A percentile compares a stretch with the other conserved stretches of the same genome.
Conservation (phyloP, 2,113 vertebrate species). For the Dasyurus viverrinus region DNA sequence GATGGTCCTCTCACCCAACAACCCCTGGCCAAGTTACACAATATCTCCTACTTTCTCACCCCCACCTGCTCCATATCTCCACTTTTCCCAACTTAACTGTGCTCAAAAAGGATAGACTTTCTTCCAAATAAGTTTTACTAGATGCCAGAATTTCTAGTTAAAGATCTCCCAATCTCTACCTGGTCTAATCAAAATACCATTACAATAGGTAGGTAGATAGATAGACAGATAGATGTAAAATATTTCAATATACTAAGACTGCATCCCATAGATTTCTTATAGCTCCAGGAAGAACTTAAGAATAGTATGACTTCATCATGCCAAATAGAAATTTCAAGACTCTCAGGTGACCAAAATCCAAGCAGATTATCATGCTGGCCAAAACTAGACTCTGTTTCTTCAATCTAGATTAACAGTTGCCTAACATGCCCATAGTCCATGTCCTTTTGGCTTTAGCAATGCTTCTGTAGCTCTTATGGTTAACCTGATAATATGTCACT, state of each 20-base stretch:
- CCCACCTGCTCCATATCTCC: neutral
- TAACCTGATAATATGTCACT: neutral
- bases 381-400: neutral
- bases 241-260: neutral
- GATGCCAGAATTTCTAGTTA: neutral
- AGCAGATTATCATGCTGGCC: neutral
- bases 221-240: too few relatives aligned
- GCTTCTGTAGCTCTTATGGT: neutral
- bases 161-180: neutral
- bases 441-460: neutral
- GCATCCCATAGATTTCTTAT: neutral
- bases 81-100: neutral
- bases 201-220: neutral
- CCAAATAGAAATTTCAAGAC: neutral
- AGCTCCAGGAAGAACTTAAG: neutral
- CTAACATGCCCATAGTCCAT: neutral
- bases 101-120: neutral
- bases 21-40: neutral
- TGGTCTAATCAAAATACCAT: neutral
- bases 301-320: neutral
- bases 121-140: neutral
- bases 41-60: neutral
- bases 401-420: neutral
- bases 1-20: neutral
- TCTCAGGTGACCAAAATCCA: neutral